Evolutionary conservation across 2,797 vertebrate genomes (phyloP), one percentile per base, ranked within the genome.

Genomic region (Melanotaenia parkinsoni): DNA sequence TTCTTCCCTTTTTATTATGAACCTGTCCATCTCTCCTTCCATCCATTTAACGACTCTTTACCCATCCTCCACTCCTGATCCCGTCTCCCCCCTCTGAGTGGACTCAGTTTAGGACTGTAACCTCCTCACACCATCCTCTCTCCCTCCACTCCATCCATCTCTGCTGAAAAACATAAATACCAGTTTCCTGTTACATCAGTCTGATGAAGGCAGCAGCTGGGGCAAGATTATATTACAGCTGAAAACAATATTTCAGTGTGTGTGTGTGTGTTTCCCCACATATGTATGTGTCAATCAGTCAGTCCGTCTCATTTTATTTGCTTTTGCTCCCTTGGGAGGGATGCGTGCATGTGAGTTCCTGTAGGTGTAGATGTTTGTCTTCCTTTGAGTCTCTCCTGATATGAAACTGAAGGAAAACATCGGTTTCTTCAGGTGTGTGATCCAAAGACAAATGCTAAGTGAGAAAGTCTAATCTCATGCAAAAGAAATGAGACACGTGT

Each of bases 111-210:
- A 76, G 86, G 83, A 78, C 82, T 86, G 74, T 86, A 86, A 91
- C 87, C 86, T 79, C 69, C 67, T 67, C 79, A 60, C 63, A 24
- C 68, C 50, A 64, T 35, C 67, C 51, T 59, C 73, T 63, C 43
- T 35, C 58, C 47, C 58, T 74, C 63, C 65, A 67, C 74, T 83
- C 85, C 60, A 86, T 85, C 82, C 76, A 86, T 89, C 79, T 81
- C 70, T 77, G 79, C 72, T 71, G 60, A 81, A 91, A 91, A 89
- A 90, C 88, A 93, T 91, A 93, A 93, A 92, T 87, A 87, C 66
- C 63, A 79, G 83, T 87, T 92, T 93, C 90, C 86, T 86, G 84
- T 92, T 89, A 90, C 88, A 93, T 92, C 91, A 90, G 86, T 75
- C 76, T 86, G 90, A 93, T 90, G 87, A 92, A 90, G 85, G 74